Conservation (phyloP, 1,140 invertebrate genomes). For the Bombus haemorrhoidalis region DNA sequence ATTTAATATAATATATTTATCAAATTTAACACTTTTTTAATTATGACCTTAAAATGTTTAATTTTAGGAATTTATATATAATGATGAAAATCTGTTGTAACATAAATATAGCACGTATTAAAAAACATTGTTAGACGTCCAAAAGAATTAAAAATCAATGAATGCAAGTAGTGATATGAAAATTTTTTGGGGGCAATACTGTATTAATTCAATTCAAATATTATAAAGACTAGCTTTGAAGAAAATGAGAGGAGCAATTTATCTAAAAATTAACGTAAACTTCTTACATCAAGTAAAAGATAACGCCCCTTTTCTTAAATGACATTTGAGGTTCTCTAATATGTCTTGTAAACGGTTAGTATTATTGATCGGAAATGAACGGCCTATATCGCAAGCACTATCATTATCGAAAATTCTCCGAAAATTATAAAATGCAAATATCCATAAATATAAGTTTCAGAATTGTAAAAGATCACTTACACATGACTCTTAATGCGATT, state of each 20-base stretch:
- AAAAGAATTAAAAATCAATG: slow-evolving; percentile 2
- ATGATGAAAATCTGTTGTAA: neutral
- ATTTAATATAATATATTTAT: neutral
- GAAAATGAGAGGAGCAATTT: neutral
- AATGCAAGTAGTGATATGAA: neutral
- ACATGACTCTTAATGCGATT: slow-evolving; percentile 45
- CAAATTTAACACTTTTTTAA: neutral
- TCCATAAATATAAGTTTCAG: neutral
- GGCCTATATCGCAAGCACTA: slow-evolving; percentile 26
- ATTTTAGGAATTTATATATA: neutral
- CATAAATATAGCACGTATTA: neutral
- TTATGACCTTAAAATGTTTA: neutral
- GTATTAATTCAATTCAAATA: neutral
- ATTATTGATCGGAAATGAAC: slow-evolving; percentile 69
- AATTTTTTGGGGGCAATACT: neutral
- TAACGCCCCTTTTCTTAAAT: slow-evolving; percentile 68
- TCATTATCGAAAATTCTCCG: neutral
- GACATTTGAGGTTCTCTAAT: slow-evolving; percentile 63
- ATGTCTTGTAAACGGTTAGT: slow-evolving; percentile 68
- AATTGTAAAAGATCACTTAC: slow-evolving; percentile 56
- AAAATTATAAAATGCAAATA: neutral
- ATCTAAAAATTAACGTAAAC: neutral
- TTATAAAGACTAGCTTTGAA: neutral
- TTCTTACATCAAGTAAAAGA: slow-evolving; percentile 2
- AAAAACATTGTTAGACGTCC: neutral